Percentiles rank a stretch among this genome's conserved stretches.
Conservation (phyloP, 2,888 invertebrate species). For the Drosophila leonis region DNA sequence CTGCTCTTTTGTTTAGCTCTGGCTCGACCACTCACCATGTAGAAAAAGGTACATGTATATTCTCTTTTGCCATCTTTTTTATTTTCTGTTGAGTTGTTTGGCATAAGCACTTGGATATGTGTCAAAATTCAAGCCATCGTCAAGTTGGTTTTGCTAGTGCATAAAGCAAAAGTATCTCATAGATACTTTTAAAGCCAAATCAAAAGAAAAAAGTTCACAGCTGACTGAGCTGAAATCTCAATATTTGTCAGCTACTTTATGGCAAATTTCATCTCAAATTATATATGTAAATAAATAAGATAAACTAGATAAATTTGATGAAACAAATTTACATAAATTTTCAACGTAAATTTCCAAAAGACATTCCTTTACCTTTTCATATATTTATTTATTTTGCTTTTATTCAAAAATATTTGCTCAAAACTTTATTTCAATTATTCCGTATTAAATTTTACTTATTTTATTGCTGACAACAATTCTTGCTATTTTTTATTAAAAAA, state of each 20-base stretch:
- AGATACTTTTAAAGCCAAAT: conserved; percentile 41
- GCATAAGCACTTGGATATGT: conserved; percentile 74
- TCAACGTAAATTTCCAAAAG: not conserved
- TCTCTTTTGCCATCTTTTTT: conserved; percentile 2
- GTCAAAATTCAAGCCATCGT: conserved; percentile 78
- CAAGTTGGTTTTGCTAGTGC: conserved; percentile 52
- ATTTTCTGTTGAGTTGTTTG: conserved; percentile 62
- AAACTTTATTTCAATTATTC: not conserved
- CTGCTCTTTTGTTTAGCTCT: conserved; percentile 67
- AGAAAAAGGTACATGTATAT: conserved; percentile 42
- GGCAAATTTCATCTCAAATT: not conserved
- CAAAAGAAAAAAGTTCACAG: not conserved
- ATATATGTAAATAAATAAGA: not conserved
- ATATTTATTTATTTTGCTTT: not conserved
- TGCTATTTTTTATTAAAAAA: not conserved
- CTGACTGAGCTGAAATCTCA: not conserved
- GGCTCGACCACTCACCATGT: conserved; percentile 20
- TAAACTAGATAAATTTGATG: not conserved
- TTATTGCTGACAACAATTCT: not conserved
- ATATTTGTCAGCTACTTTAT: not conserved
- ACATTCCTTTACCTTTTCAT: not conserved
- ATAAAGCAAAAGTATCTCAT: conserved; percentile 47
- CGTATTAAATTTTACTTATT: not conserved
- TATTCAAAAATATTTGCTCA: not conserved
- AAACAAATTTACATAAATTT: not conserved